Percentiles rank a stretch among this genome's conserved stretches.
phyloP scores from a whole-genome alignment of 2,888 invertebrate species.

The Scaptomyza reducta region DNA sequence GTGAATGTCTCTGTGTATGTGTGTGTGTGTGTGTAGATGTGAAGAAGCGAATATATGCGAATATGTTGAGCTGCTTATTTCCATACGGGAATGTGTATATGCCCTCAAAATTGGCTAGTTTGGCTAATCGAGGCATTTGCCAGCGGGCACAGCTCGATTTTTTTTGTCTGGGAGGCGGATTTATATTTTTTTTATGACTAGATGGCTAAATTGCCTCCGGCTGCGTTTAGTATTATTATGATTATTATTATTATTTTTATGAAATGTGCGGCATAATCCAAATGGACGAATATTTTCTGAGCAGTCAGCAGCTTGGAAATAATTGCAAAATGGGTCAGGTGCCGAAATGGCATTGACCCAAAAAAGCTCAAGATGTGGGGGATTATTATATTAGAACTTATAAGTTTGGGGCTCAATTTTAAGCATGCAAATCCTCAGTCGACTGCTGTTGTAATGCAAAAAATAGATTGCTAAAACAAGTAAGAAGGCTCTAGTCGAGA shows the following conservation, averaged over 20 bases:
- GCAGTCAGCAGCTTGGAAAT: constrained; percentile 46
- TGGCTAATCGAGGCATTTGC: constrained; percentile 75
- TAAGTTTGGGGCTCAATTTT: constrained; percentile 1
- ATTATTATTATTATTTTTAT: constrained; percentile 45
- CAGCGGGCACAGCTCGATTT: constrained; percentile 41
- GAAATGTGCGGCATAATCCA: constrained; percentile 38
- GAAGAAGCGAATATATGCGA: constrained; percentile 5
- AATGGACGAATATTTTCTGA: constrained; percentile 37
- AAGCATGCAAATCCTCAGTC: not conserved
- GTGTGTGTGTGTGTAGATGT: constrained; percentile 7
- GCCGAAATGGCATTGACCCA: constrained; percentile 13
- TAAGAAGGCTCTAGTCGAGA: no score
- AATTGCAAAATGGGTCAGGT: constrained; percentile 46
- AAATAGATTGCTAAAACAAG: no score
- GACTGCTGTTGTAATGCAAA: not conserved
- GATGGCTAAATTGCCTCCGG: constrained; percentile 59
- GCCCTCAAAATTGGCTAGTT: constrained; percentile 69
- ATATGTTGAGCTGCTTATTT: constrained; percentile 63
- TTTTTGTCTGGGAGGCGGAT: constrained; percentile 21
- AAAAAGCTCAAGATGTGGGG: not conserved
- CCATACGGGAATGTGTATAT: constrained; percentile 59
- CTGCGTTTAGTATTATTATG: constrained; percentile 44
- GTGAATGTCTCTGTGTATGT: constrained; percentile 3
- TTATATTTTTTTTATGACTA: constrained; percentile 47
- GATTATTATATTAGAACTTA: not conserved